Evolutionary conservation across 2,113 vertebrate species (phyloP).

Genomic region (Hepsetus odoe): DNA sequence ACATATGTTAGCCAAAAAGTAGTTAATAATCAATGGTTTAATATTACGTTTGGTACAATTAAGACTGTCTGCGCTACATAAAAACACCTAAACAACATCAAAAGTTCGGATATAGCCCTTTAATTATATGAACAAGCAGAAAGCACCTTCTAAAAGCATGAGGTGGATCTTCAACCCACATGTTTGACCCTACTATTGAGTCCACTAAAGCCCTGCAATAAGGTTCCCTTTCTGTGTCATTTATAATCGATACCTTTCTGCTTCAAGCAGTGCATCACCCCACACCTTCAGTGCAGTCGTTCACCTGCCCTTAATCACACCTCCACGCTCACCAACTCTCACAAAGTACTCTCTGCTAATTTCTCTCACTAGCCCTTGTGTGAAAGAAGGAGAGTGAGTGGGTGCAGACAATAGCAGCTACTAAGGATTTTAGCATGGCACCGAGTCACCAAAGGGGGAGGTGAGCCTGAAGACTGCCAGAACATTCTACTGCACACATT

Average conservation of each 20-base stretch:
- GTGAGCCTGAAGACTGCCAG: conserved; percentile 58
- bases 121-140: not conserved
- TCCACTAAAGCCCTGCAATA: not conserved
- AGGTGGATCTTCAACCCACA: not conserved
- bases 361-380: conserved; percentile 17
- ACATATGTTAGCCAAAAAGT: too few species aligned
- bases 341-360: conserved; percentile 33
- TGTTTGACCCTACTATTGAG: not conserved
- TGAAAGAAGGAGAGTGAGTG: conserved; percentile 55
- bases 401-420: conserved; percentile 62
- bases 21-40: too few species aligned
- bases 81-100: too few species aligned
- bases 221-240: not conserved
- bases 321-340: conserved; percentile 33
- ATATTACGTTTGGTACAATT: too few species aligned
- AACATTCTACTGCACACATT: conserved; percentile 65
- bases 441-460: conserved; percentile 33
- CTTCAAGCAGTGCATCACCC: not conserved
- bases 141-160: not conserved
- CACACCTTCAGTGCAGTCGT: not conserved
- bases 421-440: conserved; percentile 28
- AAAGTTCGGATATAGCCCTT: too few species aligned
- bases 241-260: not conserved
- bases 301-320: conserved; percentile 20
- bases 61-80: not conserved